Conservation (phyloP, 2,797 vertebrate species). For the Poecilia gillii region DNA sequence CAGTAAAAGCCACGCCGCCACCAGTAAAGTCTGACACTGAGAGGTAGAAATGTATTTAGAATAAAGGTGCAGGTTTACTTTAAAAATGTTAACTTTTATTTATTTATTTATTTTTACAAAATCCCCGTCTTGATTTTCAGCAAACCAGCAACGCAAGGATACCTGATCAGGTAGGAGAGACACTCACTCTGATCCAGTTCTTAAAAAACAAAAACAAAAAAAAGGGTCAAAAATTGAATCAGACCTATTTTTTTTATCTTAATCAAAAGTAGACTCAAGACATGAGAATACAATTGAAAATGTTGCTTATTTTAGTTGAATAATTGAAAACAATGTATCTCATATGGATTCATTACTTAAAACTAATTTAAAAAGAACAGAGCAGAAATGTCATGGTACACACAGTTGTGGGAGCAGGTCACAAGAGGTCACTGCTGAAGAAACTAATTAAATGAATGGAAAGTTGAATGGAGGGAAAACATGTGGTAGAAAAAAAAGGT, state of each 20-base stretch:
- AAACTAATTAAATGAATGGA: background rate
- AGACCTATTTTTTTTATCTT: background rate
- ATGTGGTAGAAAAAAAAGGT: background rate
- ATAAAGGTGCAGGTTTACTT: slow-evolving; percentile 2
- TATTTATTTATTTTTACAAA: slow-evolving; percentile 9
- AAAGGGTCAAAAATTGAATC: background rate
- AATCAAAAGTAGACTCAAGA: background rate
- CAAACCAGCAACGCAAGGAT: slow-evolving; percentile 79
- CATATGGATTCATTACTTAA: background rate
- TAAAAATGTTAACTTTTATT: slow-evolving; percentile 8
- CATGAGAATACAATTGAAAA: background rate
- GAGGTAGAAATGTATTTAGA: slow-evolving; percentile 60
- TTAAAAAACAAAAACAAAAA: background rate
- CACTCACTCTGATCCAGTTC: background rate
- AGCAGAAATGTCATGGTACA: background rate
- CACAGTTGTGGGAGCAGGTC: background rate
- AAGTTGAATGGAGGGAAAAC: background rate
- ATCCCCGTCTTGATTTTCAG: slow-evolving; percentile 43
- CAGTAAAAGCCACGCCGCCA: slow-evolving; percentile 27
- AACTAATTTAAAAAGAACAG: background rate
- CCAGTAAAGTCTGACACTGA: slow-evolving; percentile 47
- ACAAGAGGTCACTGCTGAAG: background rate
- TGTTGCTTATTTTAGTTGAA: background rate
- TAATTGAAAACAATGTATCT: background rate
- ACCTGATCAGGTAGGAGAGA: slow-evolving; percentile 86